Evolutionary conservation across 2,888 invertebrate species (phyloP), one percentile per base, ranked within the genome.

Genomic region (Melieria picta): DNA sequence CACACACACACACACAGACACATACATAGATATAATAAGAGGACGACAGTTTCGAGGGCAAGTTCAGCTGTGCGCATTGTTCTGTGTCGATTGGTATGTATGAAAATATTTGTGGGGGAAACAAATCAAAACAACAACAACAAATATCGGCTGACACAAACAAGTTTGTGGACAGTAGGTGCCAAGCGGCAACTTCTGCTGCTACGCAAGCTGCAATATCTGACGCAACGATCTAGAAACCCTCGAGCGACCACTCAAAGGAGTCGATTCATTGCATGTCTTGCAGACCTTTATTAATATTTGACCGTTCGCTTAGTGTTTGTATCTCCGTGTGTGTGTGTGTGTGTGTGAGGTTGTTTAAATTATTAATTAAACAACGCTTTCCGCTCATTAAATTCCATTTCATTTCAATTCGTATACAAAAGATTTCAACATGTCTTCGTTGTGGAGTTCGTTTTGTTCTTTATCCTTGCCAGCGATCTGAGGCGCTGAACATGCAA

Each of bases 121-220:
- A 30, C 30, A 30, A 30, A 30, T 30, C 30, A 30, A 30, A 30
- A 30, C 30, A 30, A 30, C 30, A 30, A 30, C 30, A 30, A 30
- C 30, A 30, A 30, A 30, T 30, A 30, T 1, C 30, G 30, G 1
- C 30, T 30, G 30, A 30, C 30, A 30, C 30, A 30, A 52, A 52
- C 52, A 52, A 52, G 52, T 52, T 52, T 52, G n/a, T 5, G 42
- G 62, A 63, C 62, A 55, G 62, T 61, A 70, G 70, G 70, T 70
- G 70, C 70, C 58, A 70, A 64, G n/a, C 57, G 46, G 60, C 65
- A 58, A 65, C 70, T 70, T 70, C 70, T 70, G 70, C 64, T 70
- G 58, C 70, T 70, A 70, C 70, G 70, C 70, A 69, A 69, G 56
- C 69, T 63, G 62, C 63, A 56, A 62, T 69, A 69, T 69, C 69